Evolutionary conservation across 92 coral and sea anemone species (phyloP).

Genomic region (Epizoanthus rinbou): DNA sequence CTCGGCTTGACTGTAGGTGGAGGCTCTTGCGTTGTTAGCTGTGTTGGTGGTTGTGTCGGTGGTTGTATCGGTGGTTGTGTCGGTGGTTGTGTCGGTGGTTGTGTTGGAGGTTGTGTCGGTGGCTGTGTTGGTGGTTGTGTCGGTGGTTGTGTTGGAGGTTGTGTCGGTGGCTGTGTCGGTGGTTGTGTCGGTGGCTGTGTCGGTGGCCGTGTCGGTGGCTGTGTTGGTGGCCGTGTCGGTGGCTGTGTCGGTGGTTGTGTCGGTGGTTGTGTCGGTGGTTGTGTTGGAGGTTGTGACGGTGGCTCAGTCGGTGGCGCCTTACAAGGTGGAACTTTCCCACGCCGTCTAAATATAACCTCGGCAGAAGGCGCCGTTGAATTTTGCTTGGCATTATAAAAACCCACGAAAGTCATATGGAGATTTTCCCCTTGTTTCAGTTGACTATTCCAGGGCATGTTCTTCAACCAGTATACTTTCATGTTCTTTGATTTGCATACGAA

Average conservation of each 20-base stretch:
- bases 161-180: background rate
- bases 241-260: background rate
- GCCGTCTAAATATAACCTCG: background rate
- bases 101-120: background rate
- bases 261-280: background rate
- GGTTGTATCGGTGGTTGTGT: conserved; percentile 22
- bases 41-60: conserved; percentile 11
- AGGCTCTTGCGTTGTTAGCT: conserved; percentile 1
- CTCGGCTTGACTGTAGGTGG: background rate
- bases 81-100: conserved; percentile 13
- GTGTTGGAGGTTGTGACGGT: background rate
- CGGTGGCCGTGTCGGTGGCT: conserved; percentile 21
- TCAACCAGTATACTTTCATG: conserved; percentile 46
- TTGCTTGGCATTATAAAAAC: conserved; percentile 4
- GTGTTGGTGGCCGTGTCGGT: conserved; percentile 26
- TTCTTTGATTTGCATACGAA: conserved; percentile 34
- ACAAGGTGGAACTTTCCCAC: background rate
- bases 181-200: background rate
- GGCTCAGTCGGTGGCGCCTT: background rate
- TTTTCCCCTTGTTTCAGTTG: conserved; percentile 30
- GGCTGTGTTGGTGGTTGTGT: conserved; percentile 3
- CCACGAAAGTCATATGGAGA: conserved; percentile 51
- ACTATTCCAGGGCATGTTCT: conserved; percentile 59
- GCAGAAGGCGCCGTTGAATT: conserved; percentile 49
- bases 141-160: background rate